A percentile compares a stretch with the other conserved stretches of the same genome.
Evolutionary conservation across 2,888 invertebrate species (phyloP).

Genomic region (Nymphalis c-album): DNA sequence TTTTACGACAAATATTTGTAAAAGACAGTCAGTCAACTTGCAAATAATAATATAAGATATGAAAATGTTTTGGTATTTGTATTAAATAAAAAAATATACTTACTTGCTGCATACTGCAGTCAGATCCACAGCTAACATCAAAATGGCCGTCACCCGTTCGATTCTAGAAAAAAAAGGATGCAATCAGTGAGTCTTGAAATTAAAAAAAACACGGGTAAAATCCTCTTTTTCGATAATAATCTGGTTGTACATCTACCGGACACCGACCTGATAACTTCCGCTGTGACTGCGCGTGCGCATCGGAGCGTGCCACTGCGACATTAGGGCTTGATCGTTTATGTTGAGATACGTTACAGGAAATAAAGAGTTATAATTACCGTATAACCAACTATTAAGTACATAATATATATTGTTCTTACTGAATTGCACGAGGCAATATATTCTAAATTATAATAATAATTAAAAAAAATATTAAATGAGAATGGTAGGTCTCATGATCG

Average conservation of each 20-base stretch:
- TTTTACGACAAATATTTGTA: neutral
- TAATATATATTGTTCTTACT: too few relatives aligned
- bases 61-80: too few relatives aligned
- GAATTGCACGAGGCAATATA: too few relatives aligned
- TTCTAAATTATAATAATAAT: too few relatives aligned
- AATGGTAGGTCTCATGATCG: neutral
- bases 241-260: slow-evolving; percentile 49
- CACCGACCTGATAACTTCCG: slow-evolving; percentile 65
- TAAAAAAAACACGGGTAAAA: slow-evolving; percentile 32
- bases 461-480: too few relatives aligned
- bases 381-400: neutral
- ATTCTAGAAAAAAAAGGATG: slow-evolving; percentile 77
- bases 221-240: slow-evolving; percentile 44
- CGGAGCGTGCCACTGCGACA: slow-evolving; percentile 55
- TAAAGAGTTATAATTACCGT: slow-evolving; percentile 6
- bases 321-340: slow-evolving; percentile 35
- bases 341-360: slow-evolving; percentile 26
- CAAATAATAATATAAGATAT: neutral
- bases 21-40: neutral
- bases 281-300: slow-evolving; percentile 61
- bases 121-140: slow-evolving; percentile 85
- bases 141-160: slow-evolving; percentile 86
- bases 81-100: slow-evolving; percentile 43
- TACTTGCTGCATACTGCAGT: slow-evolving; percentile 88
- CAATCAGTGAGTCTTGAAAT: slow-evolving; percentile 17